A percentile compares a stretch with the other conserved stretches of the same genome.
phyloP scores from a whole-genome alignment of 1,140 invertebrate genomes.

The Diprion similis region DNA sequence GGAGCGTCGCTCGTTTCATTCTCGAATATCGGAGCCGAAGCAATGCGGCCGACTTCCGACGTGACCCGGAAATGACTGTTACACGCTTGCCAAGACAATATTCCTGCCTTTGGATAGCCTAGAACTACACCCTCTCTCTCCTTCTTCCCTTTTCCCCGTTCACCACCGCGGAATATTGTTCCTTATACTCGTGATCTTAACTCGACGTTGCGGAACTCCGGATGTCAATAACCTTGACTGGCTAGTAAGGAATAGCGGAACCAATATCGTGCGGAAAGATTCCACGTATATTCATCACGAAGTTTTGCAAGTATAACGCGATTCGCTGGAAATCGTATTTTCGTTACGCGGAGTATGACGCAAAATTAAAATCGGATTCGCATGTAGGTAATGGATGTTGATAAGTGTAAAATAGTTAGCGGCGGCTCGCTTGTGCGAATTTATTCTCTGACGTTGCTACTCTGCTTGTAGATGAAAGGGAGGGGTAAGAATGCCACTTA shows the following conservation, averaged over 20 bases:
- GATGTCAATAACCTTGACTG: neutral
- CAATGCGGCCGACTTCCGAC: constrained; percentile 44
- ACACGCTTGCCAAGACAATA: constrained; percentile 36
- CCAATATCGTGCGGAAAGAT: neutral
- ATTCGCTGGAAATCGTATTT: neutral
- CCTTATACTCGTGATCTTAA: too few species aligned
- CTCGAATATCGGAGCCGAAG: constrained; percentile 41
- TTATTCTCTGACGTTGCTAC: neutral
- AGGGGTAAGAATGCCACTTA: constrained; percentile 13
- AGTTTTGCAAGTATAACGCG: neutral
- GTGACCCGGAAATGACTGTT: constrained; percentile 49
- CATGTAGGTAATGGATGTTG: too few species aligned
- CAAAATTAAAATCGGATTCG: too few species aligned
- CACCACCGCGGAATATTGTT: neutral
- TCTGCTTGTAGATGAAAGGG: neutral
- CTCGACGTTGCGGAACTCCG: neutral
- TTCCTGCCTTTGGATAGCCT: neutral
- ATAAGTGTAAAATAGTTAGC: too few species aligned
- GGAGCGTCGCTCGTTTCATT: constrained; percentile 20
- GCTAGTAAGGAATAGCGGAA: neutral
- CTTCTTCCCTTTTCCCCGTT: neutral
- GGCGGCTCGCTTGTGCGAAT: too few species aligned
- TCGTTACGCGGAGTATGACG: too few species aligned
- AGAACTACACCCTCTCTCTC: neutral
- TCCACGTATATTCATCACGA: neutral